Evolutionary conservation across 1,140 invertebrate genomes (phyloP).

Genomic region (Anoplolepis gracilipes): DNA sequence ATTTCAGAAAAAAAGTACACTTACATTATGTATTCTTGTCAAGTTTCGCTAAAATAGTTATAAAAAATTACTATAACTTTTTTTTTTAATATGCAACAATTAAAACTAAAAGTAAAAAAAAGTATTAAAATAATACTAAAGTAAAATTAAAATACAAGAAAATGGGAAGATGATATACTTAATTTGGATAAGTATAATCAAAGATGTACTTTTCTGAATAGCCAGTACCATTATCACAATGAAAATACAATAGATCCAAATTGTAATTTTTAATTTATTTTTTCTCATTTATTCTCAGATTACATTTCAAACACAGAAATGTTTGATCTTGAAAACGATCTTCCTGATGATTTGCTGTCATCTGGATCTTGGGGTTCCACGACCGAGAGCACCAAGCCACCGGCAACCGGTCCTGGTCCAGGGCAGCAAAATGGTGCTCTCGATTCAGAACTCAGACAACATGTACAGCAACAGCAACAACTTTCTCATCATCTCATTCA

Average conservation of each 20-base stretch:
- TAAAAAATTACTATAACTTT: not conserved
- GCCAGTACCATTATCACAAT: conserved; percentile 57
- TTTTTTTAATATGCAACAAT: not conserved
- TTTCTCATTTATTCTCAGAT: conserved; percentile 79
- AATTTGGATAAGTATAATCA: not conserved
- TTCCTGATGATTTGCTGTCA: conserved; percentile 95
- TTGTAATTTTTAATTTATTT: not conserved
- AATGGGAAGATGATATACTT: not conserved
- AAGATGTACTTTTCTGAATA: conserved; percentile 65
- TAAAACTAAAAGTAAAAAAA: not conserved
- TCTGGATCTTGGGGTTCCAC: conserved; percentile 89
- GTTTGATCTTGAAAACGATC: conserved; percentile 95
- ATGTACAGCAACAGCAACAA: conserved; percentile 87
- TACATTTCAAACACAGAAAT: conserved; percentile 91
- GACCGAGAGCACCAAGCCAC: conserved; percentile 89
- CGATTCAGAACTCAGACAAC: conserved; percentile 85
- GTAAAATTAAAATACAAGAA: not conserved
- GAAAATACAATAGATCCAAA: not conserved
- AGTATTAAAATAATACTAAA: not conserved
- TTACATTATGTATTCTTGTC: not conserved
- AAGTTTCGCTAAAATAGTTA: not conserved
- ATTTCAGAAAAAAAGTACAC: conserved; percentile 58
- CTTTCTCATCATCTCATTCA: conserved; percentile 89
- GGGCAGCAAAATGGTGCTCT: conserved; percentile 91
- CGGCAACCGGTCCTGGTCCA: conserved; percentile 91